phyloP scores from a whole-genome alignment of 2,113 vertebrate genomes.

The Pelvicachromis taeniatus region DNA sequence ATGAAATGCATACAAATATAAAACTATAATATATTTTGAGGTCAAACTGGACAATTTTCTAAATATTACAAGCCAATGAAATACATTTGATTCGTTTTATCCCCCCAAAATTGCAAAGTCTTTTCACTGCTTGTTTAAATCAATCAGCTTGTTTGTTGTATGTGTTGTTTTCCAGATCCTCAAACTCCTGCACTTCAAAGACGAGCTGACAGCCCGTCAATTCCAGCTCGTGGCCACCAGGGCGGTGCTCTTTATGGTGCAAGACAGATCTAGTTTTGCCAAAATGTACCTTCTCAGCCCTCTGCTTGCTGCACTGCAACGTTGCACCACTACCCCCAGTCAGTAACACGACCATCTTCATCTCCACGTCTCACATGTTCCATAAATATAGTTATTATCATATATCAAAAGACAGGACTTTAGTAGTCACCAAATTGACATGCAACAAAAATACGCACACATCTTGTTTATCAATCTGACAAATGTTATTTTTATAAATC shows the following conservation, averaged over 20 bases:
- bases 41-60: neutral
- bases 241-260: constrained; percentile 73
- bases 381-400: neutral
- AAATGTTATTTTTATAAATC: too few relatives aligned
- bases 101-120: neutral
- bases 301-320: constrained; percentile 75
- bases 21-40: neutral
- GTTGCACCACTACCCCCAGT: constrained; percentile 70
- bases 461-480: too few relatives aligned
- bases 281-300: constrained; percentile 77
- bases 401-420: neutral
- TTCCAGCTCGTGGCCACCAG: constrained; percentile 89
- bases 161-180: constrained; percentile 75
- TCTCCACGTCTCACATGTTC: neutral
- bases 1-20: neutral
- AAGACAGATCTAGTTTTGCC: constrained; percentile 77
- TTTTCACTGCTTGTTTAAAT: neutral
- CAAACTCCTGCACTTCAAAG: constrained; percentile 85
- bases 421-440: neutral
- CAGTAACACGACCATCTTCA: constrained; percentile 3
- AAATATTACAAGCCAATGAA: neutral
- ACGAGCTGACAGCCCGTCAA: constrained; percentile 77
- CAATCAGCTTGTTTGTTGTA: neutral
- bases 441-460: neutral
- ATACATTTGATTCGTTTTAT: neutral